A percentile compares a stretch with the other conserved stretches of the same genome.
Evolutionary conservation across 2,113 vertebrate genomes (phyloP).

Genomic region (Megaceryle maxima): DNA sequence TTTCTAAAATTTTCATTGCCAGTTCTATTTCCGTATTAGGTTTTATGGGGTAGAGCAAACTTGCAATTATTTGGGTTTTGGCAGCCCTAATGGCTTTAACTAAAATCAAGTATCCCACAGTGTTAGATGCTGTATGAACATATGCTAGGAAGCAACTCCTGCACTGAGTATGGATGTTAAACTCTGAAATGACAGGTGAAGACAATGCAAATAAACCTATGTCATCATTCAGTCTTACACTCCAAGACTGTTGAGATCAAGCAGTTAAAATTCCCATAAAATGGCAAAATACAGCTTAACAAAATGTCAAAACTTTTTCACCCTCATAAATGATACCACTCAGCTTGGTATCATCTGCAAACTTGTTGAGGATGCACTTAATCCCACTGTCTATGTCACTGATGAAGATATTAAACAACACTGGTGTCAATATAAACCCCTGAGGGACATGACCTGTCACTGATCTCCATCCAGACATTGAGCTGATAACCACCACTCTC

Average conservation of each 20-base stretch:
- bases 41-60: neutral
- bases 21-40: neutral
- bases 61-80: neutral
- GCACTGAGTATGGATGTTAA: neutral
- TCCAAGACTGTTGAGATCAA: neutral
- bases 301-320: neutral
- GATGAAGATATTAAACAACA: neutral
- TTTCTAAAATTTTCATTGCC: neutral
- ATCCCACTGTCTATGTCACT: neutral
- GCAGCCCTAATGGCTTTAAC: neutral
- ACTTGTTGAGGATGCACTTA: neutral
- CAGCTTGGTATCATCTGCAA: no score
- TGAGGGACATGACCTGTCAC: no score
- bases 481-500: neutral
- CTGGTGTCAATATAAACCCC: neutral
- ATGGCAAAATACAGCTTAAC: neutral
- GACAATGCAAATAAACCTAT: neutral
- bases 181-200: neutral
- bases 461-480: neutral
- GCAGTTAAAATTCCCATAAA: neutral
- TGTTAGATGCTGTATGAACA: neutral
- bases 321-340: neutral
- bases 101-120: neutral
- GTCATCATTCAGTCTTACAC: neutral
- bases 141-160: neutral